These are phyloP conservation scores for Paramisgurnus dabryanus DNA, from an alignment of 2,113 vertebrate species.

Conservation along the genomic window DNA sequence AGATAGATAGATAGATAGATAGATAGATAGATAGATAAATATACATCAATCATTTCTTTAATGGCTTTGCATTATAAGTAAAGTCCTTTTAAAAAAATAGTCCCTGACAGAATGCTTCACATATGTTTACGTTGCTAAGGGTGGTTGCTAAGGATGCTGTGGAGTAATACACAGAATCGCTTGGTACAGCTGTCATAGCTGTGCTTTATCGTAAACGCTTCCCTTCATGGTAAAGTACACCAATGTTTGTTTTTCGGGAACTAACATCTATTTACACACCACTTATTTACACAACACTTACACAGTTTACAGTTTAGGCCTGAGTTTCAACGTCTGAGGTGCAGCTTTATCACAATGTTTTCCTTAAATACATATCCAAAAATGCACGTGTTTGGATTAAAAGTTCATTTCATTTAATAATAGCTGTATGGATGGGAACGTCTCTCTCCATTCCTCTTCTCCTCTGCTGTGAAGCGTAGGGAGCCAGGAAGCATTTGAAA, in stretches of 20 bases:
- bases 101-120: too few relatives aligned
- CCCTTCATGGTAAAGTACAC: constrained; percentile 17
- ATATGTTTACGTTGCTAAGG: too few relatives aligned
- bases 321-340: neutral
- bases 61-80: too few relatives aligned
- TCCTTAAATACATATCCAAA: neutral
- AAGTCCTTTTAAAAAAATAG: too few relatives aligned
- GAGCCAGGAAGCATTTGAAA: constrained; percentile 35
- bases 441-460: neutral
- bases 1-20: too few relatives aligned
- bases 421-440: neutral
- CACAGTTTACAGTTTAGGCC: neutral
- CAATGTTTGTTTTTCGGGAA: neutral
- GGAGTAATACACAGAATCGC: neutral
- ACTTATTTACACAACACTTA: constrained; percentile 16
- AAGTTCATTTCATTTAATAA: neutral
- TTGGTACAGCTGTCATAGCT: neutral
- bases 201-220: neutral
- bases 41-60: too few relatives aligned
- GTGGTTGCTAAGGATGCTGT: neutral
- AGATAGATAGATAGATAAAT: too few relatives aligned
- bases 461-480: neutral
- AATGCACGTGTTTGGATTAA: constrained; percentile 7
- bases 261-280: neutral
- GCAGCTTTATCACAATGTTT: neutral